Evolutionary conservation across 2,797 vertebrate species (phyloP).

Genomic region (Clarias platycephalus): DNA sequence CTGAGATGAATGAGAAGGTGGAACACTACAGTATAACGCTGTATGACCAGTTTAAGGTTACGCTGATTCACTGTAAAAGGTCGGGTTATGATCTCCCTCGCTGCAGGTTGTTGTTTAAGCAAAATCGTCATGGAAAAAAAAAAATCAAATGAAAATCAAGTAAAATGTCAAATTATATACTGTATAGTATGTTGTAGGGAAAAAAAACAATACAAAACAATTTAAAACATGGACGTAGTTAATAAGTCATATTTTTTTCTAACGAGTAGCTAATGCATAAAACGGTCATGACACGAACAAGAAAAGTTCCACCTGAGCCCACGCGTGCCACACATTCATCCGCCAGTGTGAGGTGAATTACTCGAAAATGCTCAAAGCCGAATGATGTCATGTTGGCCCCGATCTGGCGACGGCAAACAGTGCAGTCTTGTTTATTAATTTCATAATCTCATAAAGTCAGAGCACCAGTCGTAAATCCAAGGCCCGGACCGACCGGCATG

Average conservation of each 20-base stretch:
- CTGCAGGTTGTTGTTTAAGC: not conserved
- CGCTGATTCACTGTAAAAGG: constrained; percentile 11
- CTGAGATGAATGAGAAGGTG: constrained; percentile 7
- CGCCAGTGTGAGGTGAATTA: not conserved
- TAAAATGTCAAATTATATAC: no score
- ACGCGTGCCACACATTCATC: not conserved
- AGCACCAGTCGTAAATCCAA: constrained; percentile 35
- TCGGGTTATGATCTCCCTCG: not conserved
- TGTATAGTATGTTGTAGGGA: no score
- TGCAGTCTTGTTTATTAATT: constrained; percentile 45
- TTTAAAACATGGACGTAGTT: no score
- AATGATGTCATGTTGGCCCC: constrained; percentile 42
- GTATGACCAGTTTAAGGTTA: constrained; percentile 11
- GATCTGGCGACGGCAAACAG: constrained; percentile 36
- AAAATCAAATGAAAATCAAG: no score
- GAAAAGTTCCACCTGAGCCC: constrained; percentile 5
- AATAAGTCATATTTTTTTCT: no score
- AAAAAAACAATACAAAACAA: not conserved
- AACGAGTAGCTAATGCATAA: not conserved
- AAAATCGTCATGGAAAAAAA: not conserved
- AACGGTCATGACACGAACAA: not conserved
- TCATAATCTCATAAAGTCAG: constrained; percentile 48
- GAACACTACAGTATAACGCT: constrained; percentile 11
- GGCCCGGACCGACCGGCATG: not conserved
- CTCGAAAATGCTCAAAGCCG: constrained; percentile 12